Conservation (phyloP, 2,888 invertebrate species). For the Chalcosyrphus nemorum region DNA sequence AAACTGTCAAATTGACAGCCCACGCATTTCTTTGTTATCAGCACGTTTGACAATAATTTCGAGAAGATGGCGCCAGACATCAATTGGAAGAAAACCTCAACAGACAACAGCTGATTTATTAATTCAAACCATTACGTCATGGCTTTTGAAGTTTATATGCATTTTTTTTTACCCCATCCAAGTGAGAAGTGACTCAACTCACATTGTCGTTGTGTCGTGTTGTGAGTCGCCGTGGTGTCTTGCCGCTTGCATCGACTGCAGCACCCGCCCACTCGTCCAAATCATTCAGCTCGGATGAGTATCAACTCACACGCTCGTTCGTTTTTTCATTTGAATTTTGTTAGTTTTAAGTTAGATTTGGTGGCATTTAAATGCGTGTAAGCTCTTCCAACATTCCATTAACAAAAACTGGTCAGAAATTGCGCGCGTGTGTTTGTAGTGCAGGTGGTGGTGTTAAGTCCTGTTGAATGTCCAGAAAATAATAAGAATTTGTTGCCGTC, state of each 20-base stretch:
- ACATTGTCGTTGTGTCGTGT: background rate
- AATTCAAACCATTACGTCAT: background rate
- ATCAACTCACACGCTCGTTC: background rate
- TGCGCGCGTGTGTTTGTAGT: background rate
- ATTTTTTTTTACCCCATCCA: background rate
- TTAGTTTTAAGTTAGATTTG: background rate
- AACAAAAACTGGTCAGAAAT: background rate
- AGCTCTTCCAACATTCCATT: constrained; percentile 12
- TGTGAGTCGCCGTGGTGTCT: constrained; percentile 13
- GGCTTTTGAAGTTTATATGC: background rate
- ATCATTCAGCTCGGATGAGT: background rate
- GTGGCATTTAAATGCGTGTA: background rate
- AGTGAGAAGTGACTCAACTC: constrained; percentile 9
- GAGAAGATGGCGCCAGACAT: constrained; percentile 16
- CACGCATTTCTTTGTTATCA: constrained; percentile 3
- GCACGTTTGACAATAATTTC: background rate
- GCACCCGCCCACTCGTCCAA: background rate
- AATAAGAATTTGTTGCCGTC: constrained; percentile 18
- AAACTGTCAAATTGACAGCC: constrained; percentile 17
- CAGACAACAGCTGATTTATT: constrained; percentile 25
- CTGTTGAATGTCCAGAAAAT: constrained; percentile 13
- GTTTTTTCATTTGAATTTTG: background rate
- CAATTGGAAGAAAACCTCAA: background rate
- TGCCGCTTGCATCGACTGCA: background rate
- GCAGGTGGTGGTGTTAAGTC: constrained; percentile 10